phyloP scores from a whole-genome alignment of 1,140 invertebrate genomes.

The Camponotus floridanus region DNA sequence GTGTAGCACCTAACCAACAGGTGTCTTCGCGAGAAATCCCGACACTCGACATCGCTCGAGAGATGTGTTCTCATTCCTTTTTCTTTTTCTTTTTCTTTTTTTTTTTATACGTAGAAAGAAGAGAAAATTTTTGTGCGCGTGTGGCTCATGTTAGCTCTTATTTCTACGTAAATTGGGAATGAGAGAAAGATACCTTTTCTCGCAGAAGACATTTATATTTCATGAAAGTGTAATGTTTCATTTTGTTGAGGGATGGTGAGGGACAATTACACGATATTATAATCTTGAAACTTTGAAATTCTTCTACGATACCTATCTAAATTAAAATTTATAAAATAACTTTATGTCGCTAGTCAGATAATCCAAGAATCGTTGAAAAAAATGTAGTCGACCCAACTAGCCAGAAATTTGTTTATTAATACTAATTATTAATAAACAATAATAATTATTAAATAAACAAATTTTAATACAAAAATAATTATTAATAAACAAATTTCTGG shows the following conservation, averaged over 20 bases:
- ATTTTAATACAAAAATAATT: too few relatives aligned
- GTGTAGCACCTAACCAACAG: conserved; percentile 25
- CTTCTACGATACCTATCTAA: not conserved
- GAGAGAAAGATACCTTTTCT: not conserved
- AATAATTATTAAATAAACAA: too few relatives aligned
- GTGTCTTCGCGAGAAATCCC: not conserved
- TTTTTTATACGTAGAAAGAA: not conserved
- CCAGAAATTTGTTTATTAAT: too few relatives aligned
- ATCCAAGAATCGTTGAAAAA: too few relatives aligned
- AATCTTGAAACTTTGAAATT: not conserved
- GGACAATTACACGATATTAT: not conserved
- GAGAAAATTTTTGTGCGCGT: not conserved
- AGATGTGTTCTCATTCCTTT: not conserved
- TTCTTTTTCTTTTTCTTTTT: not conserved
- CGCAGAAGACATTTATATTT: not conserved
- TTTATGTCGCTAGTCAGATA: too few relatives aligned
- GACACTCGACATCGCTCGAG: not conserved
- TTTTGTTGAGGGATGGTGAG: not conserved
- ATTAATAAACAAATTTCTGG: too few relatives aligned
- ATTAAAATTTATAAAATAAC: too few relatives aligned
- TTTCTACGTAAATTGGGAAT: not conserved
- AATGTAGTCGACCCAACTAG: too few relatives aligned
- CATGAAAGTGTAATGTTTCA: not conserved
- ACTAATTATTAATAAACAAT: too few relatives aligned
- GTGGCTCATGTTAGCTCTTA: not conserved